Percentiles rank a stretch among this genome's conserved stretches.
Conservation (phyloP, 2,113 vertebrate genomes). For the Ptychochromis oligacanthus region DNA sequence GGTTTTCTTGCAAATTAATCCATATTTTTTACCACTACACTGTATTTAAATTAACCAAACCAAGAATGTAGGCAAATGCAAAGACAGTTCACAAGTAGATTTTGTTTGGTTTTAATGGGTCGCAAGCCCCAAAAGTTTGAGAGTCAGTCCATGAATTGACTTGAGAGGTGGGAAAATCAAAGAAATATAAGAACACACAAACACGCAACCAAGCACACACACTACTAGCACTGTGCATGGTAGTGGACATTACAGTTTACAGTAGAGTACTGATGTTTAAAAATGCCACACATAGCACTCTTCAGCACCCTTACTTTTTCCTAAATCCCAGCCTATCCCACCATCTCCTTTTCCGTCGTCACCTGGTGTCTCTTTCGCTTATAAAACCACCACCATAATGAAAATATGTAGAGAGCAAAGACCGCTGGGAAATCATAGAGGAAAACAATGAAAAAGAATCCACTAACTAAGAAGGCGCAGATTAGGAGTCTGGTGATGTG, state of each 20-base stretch:
- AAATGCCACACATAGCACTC: conserved; percentile 1
- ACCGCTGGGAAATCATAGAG: conserved; percentile 88
- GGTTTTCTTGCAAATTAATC: background rate
- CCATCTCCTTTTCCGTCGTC: conserved; percentile 73
- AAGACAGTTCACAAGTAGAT: background rate
- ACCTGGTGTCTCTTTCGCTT: conserved; percentile 75
- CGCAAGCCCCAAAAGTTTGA: background rate
- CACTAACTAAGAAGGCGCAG: conserved; percentile 81
- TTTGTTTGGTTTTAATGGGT: background rate
- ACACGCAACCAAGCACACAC: background rate
- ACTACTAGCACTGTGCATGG: background rate
- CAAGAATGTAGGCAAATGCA: background rate
- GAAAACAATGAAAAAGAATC: conserved; percentile 85
- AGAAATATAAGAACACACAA: conserved; percentile 4
- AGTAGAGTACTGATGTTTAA: background rate
- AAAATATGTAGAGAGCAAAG: conserved; percentile 86
- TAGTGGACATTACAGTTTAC: background rate
- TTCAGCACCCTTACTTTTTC: background rate
- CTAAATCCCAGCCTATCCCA: conserved; percentile 5
- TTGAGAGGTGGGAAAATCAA: background rate
- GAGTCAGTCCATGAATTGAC: background rate
- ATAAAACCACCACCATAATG: conserved; percentile 86
- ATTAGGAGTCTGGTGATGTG: conserved; percentile 80
- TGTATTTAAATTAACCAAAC: background rate
- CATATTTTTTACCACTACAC: background rate